These are phyloP conservation scores for Phaethornis superciliosus DNA, from an alignment of 2,113 vertebrate genomes.

Conservation along the genomic window DNA sequence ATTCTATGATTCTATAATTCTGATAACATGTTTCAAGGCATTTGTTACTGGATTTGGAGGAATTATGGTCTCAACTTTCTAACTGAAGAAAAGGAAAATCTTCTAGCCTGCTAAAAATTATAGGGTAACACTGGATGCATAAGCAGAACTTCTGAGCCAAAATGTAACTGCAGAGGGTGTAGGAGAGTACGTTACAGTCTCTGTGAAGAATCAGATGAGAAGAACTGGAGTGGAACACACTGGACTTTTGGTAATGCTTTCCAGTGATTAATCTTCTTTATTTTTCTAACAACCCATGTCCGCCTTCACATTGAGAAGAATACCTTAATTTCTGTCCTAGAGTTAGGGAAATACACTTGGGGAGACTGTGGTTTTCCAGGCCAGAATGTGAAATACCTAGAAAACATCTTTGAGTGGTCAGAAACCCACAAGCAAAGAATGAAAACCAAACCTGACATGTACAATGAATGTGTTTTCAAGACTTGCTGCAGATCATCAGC, in stretches of 20 bases:
- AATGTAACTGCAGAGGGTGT: background rate
- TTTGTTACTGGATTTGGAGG: slow-evolving; percentile 28
- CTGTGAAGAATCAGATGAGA: background rate
- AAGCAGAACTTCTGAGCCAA: background rate
- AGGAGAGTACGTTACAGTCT: background rate
- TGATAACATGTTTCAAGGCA: background rate
- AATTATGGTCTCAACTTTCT: background rate
- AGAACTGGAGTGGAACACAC: background rate
- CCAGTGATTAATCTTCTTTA: background rate
- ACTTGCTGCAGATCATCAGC: background rate
- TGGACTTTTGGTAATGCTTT: background rate
- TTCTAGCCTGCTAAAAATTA: background rate
- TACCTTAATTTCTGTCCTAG: background rate
- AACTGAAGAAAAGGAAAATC: slow-evolving; percentile 7
- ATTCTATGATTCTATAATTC: too few species aligned
- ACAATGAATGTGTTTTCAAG: background rate
- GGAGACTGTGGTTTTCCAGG: background rate
- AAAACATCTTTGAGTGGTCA: background rate
- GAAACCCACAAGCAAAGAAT: background rate
- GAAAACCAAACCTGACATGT: background rate
- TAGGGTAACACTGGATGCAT: background rate
- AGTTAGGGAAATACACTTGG: background rate
- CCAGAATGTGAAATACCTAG: background rate
- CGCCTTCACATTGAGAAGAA: background rate
- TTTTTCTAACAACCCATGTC: background rate